Evolutionary conservation across 23 tunicate species (phyloP), one percentile per base, ranked within the genome.

Genomic region (Trididemnum clinides): DNA sequence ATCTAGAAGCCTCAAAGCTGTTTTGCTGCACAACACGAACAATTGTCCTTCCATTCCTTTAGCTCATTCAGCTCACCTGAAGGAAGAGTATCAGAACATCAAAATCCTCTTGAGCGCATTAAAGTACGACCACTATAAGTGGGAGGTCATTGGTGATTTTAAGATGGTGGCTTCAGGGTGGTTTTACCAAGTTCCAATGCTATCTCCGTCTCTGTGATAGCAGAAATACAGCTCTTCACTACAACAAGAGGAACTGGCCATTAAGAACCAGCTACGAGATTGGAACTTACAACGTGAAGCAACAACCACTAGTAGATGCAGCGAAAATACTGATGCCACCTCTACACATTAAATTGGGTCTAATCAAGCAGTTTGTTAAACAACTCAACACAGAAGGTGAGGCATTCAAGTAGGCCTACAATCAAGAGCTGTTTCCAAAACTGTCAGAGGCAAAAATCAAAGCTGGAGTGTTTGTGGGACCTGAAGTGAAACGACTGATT

Each of bases 401-500:
- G 2, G 83, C 83, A 51, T 78, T 51, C 66, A 78, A 78, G 83
- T 35, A n/a, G n/a, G n/a, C n/a, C n/a, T n/a, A 78, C 83, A 78
- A 51, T 51, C 65, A 78, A 78, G 66, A 78, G 66, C 35, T 51
- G 66, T 78, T 78, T 51, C 66, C 83, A 29, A 78, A 78, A 29
- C 28, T 78, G 23, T 78, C 83, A 26, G 83, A 78, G 30, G 83
- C 83, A 50, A 78, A 78, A 26, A 29, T 78, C 66, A 78, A 78
- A 78, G 83, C 66, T 78, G 83, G 83, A 51, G 35, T 81, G n/a
- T 81, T 63, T 63, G 76, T 81, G 73, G 85, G 85, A 30, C 85
- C 77, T 63, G 30, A 34, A 63, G 74, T 81, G 33, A 81, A 81
- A 57, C 85, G 85, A 63, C 85, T 81, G 54, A 63, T 81, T 2